Base-by-base conservation (phyloP, 2,113 vertebrate genomes). In the Aldabrachelys gigantea region DNA sequence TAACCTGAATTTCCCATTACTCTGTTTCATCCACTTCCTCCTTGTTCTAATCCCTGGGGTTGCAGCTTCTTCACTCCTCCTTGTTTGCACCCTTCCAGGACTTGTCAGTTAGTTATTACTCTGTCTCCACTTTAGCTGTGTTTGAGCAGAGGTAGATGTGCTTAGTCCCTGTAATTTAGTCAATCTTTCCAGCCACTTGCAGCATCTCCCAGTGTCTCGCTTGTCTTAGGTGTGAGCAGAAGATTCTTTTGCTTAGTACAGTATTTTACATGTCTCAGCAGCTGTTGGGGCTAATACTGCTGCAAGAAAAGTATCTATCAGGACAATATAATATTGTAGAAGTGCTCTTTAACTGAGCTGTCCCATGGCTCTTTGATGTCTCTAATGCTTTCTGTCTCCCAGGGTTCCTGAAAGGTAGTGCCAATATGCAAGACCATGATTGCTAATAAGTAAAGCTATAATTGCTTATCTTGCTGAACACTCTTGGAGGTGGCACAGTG, bases 111-210 rank as follows among this genome's bases (percentile, higher is more conserved):
- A 53, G 82, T 91, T 53, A 90, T 96, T 96, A 94, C 81, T 72
- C 82, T 93, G 52, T 44, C 62, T 56, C 89, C 59, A 94, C 62
- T 53, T 94, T 92, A 84, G 35, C 89, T 84, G 52, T 86, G 93
- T 93, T 94, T 85, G 83, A 86, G 54, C 78, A 93, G 53, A 92
- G 24, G 56, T 84, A 89, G 92, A 89, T 88, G 82, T 62, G 82
- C 25, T 80, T 82, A 49, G 10, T 11, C 91, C 91, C 89, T 89
- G 89, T 14, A 91, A 80, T 96, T 94, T 89, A 9, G 87, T 94
- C 49, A 62, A 31, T 72, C 25, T 96, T 38, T 84, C 35, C 65
- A 21, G 80, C 59, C 29, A 7, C 22, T 88, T 86, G 8, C n/a
- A 57, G 35, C 19, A 78, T 27, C 53, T 24, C 54, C 76, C 80